These are phyloP conservation scores for Andrena bicolor DNA, from an alignment of 2,888 invertebrate species.

Conservation along the genomic window DNA sequence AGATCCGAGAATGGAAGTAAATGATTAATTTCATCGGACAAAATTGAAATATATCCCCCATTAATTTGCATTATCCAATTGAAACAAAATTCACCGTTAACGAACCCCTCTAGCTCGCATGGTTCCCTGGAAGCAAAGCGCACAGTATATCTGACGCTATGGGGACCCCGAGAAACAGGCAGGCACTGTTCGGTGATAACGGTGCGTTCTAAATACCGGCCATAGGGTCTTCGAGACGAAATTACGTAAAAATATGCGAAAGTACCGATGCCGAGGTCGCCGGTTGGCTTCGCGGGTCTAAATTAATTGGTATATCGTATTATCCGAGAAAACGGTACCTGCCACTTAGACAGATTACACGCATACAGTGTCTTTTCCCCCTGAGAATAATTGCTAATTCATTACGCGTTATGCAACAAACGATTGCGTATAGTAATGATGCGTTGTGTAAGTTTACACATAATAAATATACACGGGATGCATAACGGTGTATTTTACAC, in stretches of 20 bases:
- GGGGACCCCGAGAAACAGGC: constrained; percentile 26
- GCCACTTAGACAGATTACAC: constrained; percentile 47
- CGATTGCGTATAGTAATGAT: constrained; percentile 52
- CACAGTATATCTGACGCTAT: constrained; percentile 24
- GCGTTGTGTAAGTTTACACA: constrained; percentile 58
- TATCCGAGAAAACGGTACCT: constrained; percentile 49
- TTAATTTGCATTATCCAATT: no score
- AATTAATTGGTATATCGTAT: constrained; percentile 36
- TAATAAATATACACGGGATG: constrained; percentile 56
- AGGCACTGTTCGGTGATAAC: constrained; percentile 41
- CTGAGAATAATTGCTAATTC: constrained; percentile 54
- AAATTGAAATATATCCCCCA: no score
- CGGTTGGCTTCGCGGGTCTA: constrained; percentile 4
- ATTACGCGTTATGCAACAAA: constrained; percentile 59
- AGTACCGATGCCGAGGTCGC: constrained; percentile 20
- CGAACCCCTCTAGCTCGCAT: not conserved
- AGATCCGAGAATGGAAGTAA: no score
- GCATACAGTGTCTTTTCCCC: constrained; percentile 28
- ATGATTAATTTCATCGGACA: no score
- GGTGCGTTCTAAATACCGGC: constrained; percentile 48
- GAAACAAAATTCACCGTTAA: not conserved
- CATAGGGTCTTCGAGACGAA: constrained; percentile 29
- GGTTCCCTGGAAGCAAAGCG: not conserved
- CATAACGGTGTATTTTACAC: constrained; percentile 53
- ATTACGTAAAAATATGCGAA: constrained; percentile 43